phyloP scores from a whole-genome alignment of 1,140 invertebrate genomes.

The Heliconius melpomene region DNA sequence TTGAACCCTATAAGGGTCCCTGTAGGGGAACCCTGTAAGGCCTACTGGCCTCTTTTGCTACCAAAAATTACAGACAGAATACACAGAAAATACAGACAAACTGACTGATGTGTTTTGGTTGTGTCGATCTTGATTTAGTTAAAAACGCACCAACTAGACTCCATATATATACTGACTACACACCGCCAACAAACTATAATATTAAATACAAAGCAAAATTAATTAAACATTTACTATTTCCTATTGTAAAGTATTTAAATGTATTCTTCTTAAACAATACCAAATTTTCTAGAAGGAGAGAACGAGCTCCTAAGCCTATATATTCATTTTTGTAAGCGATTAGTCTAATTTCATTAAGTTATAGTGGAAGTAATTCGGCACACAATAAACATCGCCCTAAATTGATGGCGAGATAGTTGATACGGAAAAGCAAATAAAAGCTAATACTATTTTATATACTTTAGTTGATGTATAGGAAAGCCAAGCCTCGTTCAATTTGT shows the following conservation, averaged over 20 bases:
- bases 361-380: slow-evolving; percentile 31
- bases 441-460: neutral
- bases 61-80: no score
- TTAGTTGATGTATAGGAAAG: neutral
- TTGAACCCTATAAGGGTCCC: no score
- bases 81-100: no score
- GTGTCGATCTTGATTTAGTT: no score
- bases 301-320: slow-evolving; percentile 15
- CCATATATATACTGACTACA: no score
- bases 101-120: no score
- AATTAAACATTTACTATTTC: neutral
- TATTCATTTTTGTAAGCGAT: slow-evolving; percentile 15
- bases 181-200: no score
- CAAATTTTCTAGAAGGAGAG: neutral
- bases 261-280: neutral
- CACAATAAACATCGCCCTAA: slow-evolving; percentile 34
- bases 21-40: no score
- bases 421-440: slow-evolving; percentile 21
- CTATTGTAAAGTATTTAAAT: neutral
- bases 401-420: slow-evolving; percentile 26
- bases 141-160: no score
- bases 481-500: neutral
- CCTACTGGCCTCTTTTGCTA: no score
- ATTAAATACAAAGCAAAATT: no score
- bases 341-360: slow-evolving; percentile 35